phyloP scores from a whole-genome alignment of 1,140 invertebrate genomes.

The Ericerus pela region DNA sequence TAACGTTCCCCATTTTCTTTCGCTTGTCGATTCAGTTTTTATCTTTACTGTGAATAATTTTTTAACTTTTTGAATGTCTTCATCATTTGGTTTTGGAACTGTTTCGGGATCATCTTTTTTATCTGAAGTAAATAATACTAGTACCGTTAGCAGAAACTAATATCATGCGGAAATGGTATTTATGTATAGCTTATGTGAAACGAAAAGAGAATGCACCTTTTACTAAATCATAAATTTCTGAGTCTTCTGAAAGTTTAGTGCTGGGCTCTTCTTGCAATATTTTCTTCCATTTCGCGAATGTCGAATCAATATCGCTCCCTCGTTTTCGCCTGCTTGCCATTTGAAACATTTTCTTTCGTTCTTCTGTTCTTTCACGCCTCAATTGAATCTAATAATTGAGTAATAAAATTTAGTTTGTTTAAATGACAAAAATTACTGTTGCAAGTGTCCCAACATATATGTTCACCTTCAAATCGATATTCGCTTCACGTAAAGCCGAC shows the following conservation, averaged over 20 bases:
- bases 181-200: too few relatives aligned
- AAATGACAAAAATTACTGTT: not conserved
- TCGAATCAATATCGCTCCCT: conserved; percentile 38
- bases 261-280: conserved; percentile 36
- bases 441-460: not conserved
- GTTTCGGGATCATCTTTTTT: not conserved
- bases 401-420: not conserved
- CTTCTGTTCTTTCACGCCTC: conserved; percentile 76
- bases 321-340: conserved; percentile 51
- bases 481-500: conserved; percentile 75
- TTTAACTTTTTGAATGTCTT: conserved; percentile 2
- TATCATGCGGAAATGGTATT: too few relatives aligned
- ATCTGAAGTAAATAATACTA: too few relatives aligned
- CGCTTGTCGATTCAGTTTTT: not conserved
- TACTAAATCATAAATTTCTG: not conserved
- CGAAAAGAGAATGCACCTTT: not conserved
- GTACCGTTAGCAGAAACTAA: too few relatives aligned
- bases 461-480: conserved; percentile 70
- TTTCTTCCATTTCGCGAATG: conserved; percentile 52
- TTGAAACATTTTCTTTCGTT: conserved; percentile 82
- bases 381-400: conserved; percentile 47
- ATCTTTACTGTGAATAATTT: not conserved
- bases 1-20: conserved; percentile 1
- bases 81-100: not conserved
- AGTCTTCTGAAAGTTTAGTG: not conserved